Evolutionary conservation across 2,888 invertebrate species (phyloP).

Genomic region (Cephus pygmeus): DNA sequence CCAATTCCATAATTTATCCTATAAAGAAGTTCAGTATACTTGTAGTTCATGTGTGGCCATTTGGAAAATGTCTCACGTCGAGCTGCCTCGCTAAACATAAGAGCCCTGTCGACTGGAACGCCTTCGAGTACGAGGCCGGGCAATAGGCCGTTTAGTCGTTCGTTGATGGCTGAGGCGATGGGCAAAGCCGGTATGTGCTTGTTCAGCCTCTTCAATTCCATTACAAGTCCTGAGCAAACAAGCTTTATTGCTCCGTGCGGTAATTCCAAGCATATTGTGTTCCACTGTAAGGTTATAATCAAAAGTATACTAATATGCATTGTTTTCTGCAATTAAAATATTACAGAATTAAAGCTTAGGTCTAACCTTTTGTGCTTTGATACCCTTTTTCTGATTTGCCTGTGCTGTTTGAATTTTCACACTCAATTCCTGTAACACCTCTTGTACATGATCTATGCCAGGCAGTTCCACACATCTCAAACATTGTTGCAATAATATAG

Average conservation of each 20-base stretch:
- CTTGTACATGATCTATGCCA: constrained; percentile 81
- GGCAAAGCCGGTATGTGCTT: constrained; percentile 87
- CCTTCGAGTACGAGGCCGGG: constrained; percentile 68
- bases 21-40: constrained; percentile 69
- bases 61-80: constrained; percentile 90
- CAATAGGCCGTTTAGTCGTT: constrained; percentile 84
- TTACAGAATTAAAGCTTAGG: neutral
- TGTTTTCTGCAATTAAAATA: neutral
- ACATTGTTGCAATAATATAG: constrained; percentile 85
- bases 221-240: constrained; percentile 83
- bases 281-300: constrained; percentile 78
- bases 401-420: constrained; percentile 79
- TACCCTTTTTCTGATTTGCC: constrained; percentile 82
- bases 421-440: constrained; percentile 82
- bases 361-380: constrained; percentile 88
- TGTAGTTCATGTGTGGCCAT: constrained; percentile 98
- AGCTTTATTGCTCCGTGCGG: constrained; percentile 83
- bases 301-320: constrained; percentile 1
- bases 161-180: constrained; percentile 89
- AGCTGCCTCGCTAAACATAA: constrained; percentile 94
- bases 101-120: constrained; percentile 68
- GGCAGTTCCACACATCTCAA: constrained; percentile 79
- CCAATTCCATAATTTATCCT: neutral
- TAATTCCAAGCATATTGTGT: constrained; percentile 85
- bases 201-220: constrained; percentile 84